Evolutionary conservation across 2,797 vertebrate species (phyloP), one percentile per base, ranked within the genome.

Genomic region (Cephalopachus bancanus): DNA sequence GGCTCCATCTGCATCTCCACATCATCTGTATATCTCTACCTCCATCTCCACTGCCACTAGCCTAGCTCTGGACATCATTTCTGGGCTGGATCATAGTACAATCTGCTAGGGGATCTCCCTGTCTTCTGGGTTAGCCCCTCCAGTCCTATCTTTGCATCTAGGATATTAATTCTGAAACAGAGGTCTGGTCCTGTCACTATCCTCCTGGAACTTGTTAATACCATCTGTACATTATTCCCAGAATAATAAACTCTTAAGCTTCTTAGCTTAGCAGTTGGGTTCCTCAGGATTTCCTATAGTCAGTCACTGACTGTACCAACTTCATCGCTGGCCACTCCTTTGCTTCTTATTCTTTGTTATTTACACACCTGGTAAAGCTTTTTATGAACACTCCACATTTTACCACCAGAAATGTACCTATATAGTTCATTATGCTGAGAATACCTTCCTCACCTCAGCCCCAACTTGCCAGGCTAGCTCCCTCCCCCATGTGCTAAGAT

Each of bases 121-220:
- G 19, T 44, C 80, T 80, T 94, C 53, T 30, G 30, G 11, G 6
- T 78, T 94, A 69, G 57, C 51, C 72, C 65, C 71, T 51, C 59
- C 3, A 37, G 5, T 55, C 49, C 69, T 84, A 5, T 64, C 67
- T 65, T 89, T 16, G 30, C 65, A 62, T 76, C 19, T n/a, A 33
- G 57, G 53, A 57, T 62, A 30, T n/a, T 78, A 78, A 78, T 92
- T 96, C 59, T 79, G 60, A 94, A 96, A 53, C 28, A 64, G 53
- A 64, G 24, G 62, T 93, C 7, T 15, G 64, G 37, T 37, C 28
- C 7, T 74, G 5, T 86, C 76, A n/a, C 91, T 67, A 10, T 15
- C 26, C 7, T 89, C 22, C 83, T 83, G 55, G 74, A 69, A n/a
- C 15, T 3, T 33, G 30, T 62, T 51, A 51, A 24, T 67, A 37